phyloP scores from a whole-genome alignment of 2,888 invertebrate genomes.

The Metalampra italica region DNA sequence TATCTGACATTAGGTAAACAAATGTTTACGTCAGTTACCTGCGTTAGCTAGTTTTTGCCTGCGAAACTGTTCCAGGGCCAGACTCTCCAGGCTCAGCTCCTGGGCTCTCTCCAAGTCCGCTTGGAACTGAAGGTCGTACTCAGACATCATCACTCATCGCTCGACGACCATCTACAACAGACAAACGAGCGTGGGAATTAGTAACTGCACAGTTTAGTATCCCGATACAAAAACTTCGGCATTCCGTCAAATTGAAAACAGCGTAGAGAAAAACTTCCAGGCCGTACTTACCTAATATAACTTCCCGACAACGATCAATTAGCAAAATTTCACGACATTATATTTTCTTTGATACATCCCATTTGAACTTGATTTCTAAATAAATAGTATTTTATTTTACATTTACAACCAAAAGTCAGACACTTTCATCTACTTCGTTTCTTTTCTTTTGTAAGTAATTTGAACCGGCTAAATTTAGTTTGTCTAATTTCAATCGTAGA shows the following conservation, averaged over 20 bases:
- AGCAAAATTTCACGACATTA: conserved; percentile 40
- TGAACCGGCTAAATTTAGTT: not conserved
- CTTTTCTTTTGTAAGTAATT: not conserved
- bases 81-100: conserved; percentile 91
- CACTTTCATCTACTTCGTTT: too few species aligned
- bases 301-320: too few species aligned
- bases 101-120: conserved; percentile 93
- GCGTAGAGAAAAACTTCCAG: conserved; percentile 28
- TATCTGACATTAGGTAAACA: conserved; percentile 48
- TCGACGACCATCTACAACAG: conserved; percentile 47
- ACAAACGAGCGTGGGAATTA: conserved; percentile 54
- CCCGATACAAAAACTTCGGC: conserved; percentile 37
- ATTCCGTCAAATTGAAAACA: conserved; percentile 25
- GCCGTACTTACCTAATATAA: conserved; percentile 27
- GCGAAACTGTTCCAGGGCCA: conserved; percentile 89
- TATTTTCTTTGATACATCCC: conserved; percentile 32
- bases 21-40: conserved; percentile 65
- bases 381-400: too few species aligned
- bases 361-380: conserved; percentile 26
- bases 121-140: conserved; percentile 90
- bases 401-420: conserved; percentile 15
- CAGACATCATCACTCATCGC: conserved; percentile 68
- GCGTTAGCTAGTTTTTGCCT: conserved; percentile 80
- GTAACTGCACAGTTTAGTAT: conserved; percentile 39
- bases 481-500: not conserved